A percentile compares a stretch with the other conserved stretches of the same genome.
These are phyloP conservation scores for Panzeria rudis DNA, from an alignment of 2,888 invertebrate genomes.

Conservation along the genomic window DNA sequence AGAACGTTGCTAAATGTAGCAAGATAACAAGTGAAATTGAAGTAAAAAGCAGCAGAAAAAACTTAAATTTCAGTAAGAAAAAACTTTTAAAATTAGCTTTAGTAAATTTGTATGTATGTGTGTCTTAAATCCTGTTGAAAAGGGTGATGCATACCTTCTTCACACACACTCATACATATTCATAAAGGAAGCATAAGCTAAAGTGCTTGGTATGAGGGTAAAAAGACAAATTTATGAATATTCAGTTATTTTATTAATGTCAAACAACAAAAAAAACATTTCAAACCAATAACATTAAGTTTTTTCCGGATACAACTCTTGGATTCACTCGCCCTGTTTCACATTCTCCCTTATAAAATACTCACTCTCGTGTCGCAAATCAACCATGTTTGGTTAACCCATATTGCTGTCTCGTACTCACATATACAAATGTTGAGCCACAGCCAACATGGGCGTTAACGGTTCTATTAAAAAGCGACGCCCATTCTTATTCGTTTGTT, in stretches of 20 bases:
- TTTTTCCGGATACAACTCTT: not conserved
- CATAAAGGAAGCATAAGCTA: not conserved
- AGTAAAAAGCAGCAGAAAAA: conserved; percentile 2
- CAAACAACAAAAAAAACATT: conserved; percentile 23
- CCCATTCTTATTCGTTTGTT: not conserved
- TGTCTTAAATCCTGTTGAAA: not conserved
- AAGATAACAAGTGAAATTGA: conserved; percentile 36
- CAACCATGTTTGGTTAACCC: conserved; percentile 42
- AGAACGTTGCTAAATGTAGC: not conserved
- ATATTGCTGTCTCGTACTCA: not conserved
- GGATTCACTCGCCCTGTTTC: not conserved
- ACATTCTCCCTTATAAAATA: not conserved
- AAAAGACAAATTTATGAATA: conserved; percentile 48
- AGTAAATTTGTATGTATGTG: too few relatives aligned
- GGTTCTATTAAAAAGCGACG: not conserved
- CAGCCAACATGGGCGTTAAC: conserved; percentile 43
- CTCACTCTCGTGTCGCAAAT: not conserved
- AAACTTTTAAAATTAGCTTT: too few relatives aligned
- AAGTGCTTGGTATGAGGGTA: not conserved
- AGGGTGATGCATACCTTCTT: too few relatives aligned
- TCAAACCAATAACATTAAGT: conserved; percentile 32
- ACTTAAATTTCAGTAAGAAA: conserved; percentile 17
- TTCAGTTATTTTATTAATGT: conserved; percentile 56
- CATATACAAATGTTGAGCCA: not conserved
- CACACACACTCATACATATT: conserved; percentile 5